These are phyloP conservation scores for Oceanodroma leucorhoa DNA, from an alignment of 2,797 vertebrate species.

Conservation along the genomic window DNA sequence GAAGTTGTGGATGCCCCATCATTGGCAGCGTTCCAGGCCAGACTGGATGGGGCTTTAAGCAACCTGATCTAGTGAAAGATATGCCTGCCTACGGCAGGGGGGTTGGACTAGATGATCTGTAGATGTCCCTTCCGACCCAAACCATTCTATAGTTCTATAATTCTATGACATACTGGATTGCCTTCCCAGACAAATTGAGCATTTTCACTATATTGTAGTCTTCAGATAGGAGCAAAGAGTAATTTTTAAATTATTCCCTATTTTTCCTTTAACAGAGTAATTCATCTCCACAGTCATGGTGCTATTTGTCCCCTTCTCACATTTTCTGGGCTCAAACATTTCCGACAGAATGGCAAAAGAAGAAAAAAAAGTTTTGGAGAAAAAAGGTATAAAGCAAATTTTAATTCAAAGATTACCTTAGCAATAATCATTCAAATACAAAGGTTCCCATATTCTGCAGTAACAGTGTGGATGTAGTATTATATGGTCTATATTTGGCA, in stretches of 20 bases:
- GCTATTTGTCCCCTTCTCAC: not conserved
- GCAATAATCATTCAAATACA: not conserved
- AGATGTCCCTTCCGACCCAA: not conserved
- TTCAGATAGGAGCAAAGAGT: not conserved
- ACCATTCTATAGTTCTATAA: not conserved
- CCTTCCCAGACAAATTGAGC: not conserved
- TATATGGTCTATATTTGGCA: not conserved
- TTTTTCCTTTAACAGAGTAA: not conserved
- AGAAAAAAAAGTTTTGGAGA: not conserved
- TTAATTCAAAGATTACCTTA: not conserved
- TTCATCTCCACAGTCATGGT: fast-evolving
- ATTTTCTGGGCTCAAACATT: not conserved
- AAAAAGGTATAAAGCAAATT: not conserved
- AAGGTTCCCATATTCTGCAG: not conserved
- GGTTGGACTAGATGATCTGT: not conserved
- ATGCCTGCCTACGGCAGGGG: not conserved
- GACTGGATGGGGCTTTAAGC: not conserved
- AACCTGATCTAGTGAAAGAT: not conserved
- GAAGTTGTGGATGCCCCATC: not conserved
- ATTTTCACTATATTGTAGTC: not conserved
- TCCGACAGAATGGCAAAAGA: not conserved
- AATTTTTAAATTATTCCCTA: not conserved
- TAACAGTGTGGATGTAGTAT: not conserved
- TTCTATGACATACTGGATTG: not conserved
- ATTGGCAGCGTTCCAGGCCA: not conserved